Evolutionary conservation across 2,113 vertebrate genomes (phyloP).

Genomic region (Fulica atra): DNA sequence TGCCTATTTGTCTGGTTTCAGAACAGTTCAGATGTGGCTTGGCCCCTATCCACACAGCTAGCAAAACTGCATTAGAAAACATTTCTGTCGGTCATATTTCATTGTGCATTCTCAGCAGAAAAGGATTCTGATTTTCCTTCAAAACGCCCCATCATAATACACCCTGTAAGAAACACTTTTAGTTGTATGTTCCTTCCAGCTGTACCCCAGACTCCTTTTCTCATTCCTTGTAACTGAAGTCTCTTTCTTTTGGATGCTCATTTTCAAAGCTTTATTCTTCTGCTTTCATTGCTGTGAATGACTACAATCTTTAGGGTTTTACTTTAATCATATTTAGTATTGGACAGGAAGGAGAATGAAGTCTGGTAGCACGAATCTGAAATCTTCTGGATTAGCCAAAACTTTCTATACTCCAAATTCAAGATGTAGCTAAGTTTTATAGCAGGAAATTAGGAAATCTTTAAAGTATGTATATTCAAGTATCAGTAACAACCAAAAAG

Average conservation of each 20-base stretch:
- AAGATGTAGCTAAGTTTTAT: neutral
- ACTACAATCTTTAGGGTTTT: neutral
- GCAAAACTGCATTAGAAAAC: neutral
- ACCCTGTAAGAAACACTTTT: neutral
- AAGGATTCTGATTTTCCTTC: neutral
- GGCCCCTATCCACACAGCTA: neutral
- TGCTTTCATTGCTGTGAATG: neutral
- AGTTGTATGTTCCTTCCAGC: neutral
- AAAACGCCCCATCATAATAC: neutral
- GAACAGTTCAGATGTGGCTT: constrained; percentile 31
- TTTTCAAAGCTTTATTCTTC: neutral
- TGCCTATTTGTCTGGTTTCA: constrained; percentile 36
- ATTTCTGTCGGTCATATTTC: neutral
- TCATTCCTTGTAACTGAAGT: neutral
- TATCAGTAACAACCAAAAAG: neutral
- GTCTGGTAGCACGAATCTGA: neutral
- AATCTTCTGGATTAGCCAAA: neutral
- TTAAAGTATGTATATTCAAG: neutral
- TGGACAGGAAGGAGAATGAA: neutral
- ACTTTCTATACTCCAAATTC: neutral
- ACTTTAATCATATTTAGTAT: neutral
- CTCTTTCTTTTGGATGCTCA: neutral
- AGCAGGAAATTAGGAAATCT: neutral
- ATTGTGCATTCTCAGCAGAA: neutral
- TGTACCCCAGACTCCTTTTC: neutral